These are phyloP conservation scores for Ciona savignyi DNA, from an alignment of 23 tunicate species.

Conservation along the genomic window DNA sequence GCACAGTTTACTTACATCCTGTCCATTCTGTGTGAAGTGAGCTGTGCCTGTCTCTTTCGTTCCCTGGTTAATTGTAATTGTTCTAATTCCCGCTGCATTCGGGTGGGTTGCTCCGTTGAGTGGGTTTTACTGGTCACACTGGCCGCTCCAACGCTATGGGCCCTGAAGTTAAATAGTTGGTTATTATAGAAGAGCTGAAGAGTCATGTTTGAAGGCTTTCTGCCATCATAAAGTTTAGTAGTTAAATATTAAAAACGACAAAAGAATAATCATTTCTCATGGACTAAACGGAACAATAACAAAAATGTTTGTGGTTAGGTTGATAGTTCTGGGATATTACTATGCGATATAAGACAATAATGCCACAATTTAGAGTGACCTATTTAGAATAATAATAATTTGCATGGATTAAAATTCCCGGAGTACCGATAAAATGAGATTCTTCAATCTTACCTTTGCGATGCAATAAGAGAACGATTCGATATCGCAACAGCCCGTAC, in stretches of 20 bases:
- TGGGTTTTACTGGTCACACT: background rate
- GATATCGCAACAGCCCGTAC: slow-evolving; percentile 74
- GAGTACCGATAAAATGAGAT: too few species aligned
- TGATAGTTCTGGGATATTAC: too few species aligned
- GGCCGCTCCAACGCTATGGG: slow-evolving; percentile 9
- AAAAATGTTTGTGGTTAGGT: too few species aligned
- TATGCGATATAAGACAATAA: too few species aligned
- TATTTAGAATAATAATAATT: too few species aligned
- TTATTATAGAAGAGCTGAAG: background rate
- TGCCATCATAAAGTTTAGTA: background rate
- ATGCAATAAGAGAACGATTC: slow-evolving; percentile 54
- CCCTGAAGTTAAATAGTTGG: slow-evolving; percentile 14
- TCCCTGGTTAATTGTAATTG: slow-evolving; percentile 62
- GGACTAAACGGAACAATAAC: too few species aligned
- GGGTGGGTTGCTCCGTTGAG: slow-evolving; percentile 23
- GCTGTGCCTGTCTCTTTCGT: slow-evolving; percentile 72
- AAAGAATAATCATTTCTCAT: too few species aligned
- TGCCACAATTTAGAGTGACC: too few species aligned
- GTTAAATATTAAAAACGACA: too few species aligned
- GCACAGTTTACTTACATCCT: slow-evolving; percentile 48
- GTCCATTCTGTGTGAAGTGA: slow-evolving; percentile 67
- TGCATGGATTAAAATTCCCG: too few species aligned
- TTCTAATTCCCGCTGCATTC: slow-evolving; percentile 42
- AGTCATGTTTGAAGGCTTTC: background rate
- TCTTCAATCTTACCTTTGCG: too few species aligned